Base-by-base conservation (phyloP, 2,113 vertebrate genomes). In the Xenopus borealis region DNA sequence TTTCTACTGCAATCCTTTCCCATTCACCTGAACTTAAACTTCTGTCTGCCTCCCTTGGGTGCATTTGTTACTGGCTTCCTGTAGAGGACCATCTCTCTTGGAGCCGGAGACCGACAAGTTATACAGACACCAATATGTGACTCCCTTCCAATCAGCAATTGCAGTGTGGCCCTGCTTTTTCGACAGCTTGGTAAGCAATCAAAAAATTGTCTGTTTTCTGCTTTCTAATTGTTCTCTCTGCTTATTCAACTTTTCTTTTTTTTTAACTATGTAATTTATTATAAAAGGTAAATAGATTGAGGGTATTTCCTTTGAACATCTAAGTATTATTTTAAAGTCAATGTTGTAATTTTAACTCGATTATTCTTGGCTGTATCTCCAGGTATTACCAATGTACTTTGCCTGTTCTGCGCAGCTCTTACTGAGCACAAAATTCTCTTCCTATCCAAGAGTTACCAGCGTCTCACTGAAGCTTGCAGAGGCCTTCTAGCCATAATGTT, bases 401-500 rank as follows among this genome's bases (percentile, higher is more conserved):
- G 86, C 20, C 87, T 99, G 81, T 98, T 97, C 84, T 98, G 96
- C 0, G 97, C 96, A 0, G 94, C 96, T 0, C 93, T 99, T 30
- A 98, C 95, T 0, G 97, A 99, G 78, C 96, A 99, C 79, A 99
- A 99, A 90, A 98, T 99, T 88, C 92, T 99, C 7, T 98, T 99
- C 81, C 83, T 98, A 70, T 99, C 97, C 71, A 94, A 92, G 83
- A 99, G 97, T 80, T 99, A 99, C 86, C 96, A 99, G 84, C 81
- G 97, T 0, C 90, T 99, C 7, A 95, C 96, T 0, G 96, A 99
- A 0, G 94, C 94, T 77, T 99, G 97, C 86, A 83, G 96, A 11
- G 97, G 92, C 0, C 88, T 98, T 12, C 86, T 98, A n/a, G 93
- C 97, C 0, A 93, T 99, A 74, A 93, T 98, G 85, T 99, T 97